Base-by-base conservation (phyloP, 2,113 vertebrate species). In the Zeus faber region DNA sequence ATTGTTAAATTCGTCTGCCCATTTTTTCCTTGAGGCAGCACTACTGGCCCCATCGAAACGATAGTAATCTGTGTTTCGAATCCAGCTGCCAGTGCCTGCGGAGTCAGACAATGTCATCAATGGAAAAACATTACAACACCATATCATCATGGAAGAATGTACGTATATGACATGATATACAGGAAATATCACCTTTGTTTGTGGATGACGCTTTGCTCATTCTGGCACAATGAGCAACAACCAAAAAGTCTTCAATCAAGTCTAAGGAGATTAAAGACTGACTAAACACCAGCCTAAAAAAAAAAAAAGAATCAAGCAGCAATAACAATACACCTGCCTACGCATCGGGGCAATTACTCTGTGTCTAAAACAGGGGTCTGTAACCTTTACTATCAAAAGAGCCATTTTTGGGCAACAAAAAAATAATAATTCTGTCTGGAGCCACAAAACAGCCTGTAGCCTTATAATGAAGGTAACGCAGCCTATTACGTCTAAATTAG, bases 261-360 rank as follows among this genome's bases (percentile, higher is more conserved):
- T 95, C 84, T 70, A 99, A 82, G 16, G 96, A 93, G 85, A 95
- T 91, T n/a, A 99, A 80, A 16, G 95, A 98, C 62, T 98, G 97
- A 88, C 96, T 98, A 60, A 99, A 99, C 62, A 99, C 94, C 54
- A 99, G 91, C 58, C 96, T 99, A 69, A 64, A 83, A 81, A 27
- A 2, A 41, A 17, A 77, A 62, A 69, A 35, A 46, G 9, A 7
- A 7, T 70, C 31, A 48, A 25, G 24, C 6, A 2, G 10, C 3
- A 35, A 35, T 31, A 8, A 27, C 11, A 7, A 14, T 0, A 35
- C 9, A 50, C 21, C 5, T 22, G 43, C 14, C 7, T 43, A 18
- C 2, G 0, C 5, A 11, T 23, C 9, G 24, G 11, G 1, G 1
- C 14, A 26, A 25, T 27, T 11, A 41, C 6, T 1, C 2, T 17